These are phyloP conservation scores for Macropis europaea DNA, from an alignment of 2,888 invertebrate genomes.

Conservation along the genomic window DNA sequence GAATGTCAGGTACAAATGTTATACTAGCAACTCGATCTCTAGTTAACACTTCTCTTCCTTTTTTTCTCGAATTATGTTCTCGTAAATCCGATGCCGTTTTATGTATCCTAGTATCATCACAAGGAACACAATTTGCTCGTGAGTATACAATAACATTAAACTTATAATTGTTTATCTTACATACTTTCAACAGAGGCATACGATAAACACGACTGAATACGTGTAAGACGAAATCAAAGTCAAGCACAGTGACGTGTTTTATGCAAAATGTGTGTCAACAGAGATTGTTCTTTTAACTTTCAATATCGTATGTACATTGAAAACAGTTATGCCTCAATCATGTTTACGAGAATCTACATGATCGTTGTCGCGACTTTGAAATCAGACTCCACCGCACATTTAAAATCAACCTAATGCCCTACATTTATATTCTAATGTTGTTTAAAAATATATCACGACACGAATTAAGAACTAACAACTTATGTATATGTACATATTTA, in stretches of 20 bases:
- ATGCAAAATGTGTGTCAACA: constrained; percentile 44
- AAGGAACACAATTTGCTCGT: constrained; percentile 67
- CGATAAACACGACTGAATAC: constrained; percentile 51
- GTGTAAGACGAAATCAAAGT: constrained; percentile 47
- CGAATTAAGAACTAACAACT: constrained; percentile 13
- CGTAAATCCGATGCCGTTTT: constrained; percentile 62
- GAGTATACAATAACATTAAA: constrained; percentile 64
- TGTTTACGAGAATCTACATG: constrained; percentile 5
- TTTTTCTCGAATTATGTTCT: constrained; percentile 60
- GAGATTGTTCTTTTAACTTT: background rate
- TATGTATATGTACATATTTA: no score
- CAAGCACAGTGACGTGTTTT: constrained; percentile 68
- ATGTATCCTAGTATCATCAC: constrained; percentile 67
- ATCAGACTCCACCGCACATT: constrained; percentile 12
- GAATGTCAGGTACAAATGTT: constrained; percentile 75
- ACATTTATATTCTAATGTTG: background rate
- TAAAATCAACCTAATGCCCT: constrained; percentile 17
- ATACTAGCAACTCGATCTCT: constrained; percentile 67
- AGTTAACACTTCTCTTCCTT: constrained; percentile 48
- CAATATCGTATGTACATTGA: constrained; percentile 17
- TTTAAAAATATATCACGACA: background rate
- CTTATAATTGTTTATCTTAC: constrained; percentile 74
- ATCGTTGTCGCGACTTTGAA: constrained; percentile 43
- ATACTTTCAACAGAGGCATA: constrained; percentile 75
- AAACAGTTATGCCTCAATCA: constrained; percentile 12